Conservation (phyloP, 2,888 invertebrate genomes). For the Sympetrum striolatum region DNA sequence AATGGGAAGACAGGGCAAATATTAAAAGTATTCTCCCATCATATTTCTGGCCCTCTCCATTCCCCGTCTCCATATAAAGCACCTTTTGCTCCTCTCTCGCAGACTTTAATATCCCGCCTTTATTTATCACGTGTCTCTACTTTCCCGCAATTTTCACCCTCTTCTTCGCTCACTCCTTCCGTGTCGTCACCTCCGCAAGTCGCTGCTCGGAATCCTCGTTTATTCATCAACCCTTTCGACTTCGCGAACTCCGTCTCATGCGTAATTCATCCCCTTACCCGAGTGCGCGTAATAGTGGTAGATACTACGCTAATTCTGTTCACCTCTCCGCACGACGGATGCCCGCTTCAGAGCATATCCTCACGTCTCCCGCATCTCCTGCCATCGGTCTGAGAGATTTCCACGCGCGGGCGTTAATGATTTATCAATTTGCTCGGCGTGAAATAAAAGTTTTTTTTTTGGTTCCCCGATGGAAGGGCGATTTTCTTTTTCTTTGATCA, state of each 20-base stretch:
- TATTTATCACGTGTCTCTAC: no score
- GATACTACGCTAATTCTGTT: background rate
- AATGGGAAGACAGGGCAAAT: no score
- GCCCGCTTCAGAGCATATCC: background rate
- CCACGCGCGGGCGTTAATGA: background rate
- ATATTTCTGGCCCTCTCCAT: background rate
- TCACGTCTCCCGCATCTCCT: background rate
- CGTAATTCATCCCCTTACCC: background rate
- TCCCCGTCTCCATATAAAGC: background rate
- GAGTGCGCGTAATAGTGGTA: background rate
- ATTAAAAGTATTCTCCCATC: no score
- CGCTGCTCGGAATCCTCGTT: background rate
- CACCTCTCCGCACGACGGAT: background rate
- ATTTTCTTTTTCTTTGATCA: no score
- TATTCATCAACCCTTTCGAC: background rate
- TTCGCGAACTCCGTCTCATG: background rate
- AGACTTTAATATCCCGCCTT: background rate
- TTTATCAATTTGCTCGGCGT: background rate
- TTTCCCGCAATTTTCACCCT: no score
- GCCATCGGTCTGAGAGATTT: background rate
- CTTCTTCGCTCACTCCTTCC: no score
- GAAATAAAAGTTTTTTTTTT: no score
- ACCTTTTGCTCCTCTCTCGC: background rate
- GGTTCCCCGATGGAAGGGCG: no score
- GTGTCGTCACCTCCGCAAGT: background rate